These are phyloP conservation scores for Drosophila parvula DNA, from an alignment of 1,140 invertebrate species.

Conservation along the genomic window DNA sequence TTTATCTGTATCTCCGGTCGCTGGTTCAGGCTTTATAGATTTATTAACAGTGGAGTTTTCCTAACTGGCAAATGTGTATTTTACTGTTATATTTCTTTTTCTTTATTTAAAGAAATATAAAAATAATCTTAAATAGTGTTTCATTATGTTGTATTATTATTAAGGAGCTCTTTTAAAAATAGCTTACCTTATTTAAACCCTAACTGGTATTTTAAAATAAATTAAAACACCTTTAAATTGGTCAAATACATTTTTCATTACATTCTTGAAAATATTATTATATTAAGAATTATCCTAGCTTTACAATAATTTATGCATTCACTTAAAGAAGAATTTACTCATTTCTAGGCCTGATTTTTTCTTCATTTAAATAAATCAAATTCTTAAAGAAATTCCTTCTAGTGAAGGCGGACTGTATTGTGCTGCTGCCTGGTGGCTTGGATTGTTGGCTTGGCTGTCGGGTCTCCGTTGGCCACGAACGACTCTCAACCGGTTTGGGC, in stretches of 20 bases:
- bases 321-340: background rate
- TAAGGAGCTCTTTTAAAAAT: no score
- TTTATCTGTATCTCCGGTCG: constrained; percentile 75
- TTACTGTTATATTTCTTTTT: background rate
- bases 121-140: no score
- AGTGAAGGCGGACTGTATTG: constrained; percentile 8
- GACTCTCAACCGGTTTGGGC: constrained; percentile 37
- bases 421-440: constrained; percentile 26
- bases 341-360: no score
- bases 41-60: constrained; percentile 10
- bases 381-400: background rate
- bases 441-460: constrained; percentile 48
- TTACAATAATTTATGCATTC: background rate
- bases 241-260: background rate
- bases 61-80: background rate
- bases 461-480: constrained; percentile 40
- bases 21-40: constrained; percentile 56
- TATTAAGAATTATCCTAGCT: background rate
- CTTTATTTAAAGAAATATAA: background rate
- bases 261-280: no score
- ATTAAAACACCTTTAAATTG: background rate
- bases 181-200: no score
- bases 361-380: no score
- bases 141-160: no score
- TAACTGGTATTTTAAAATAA: background rate